These are phyloP conservation scores for Neosalanx taihuensis DNA, from an alignment of 2,797 vertebrate genomes.

Conservation along the genomic window DNA sequence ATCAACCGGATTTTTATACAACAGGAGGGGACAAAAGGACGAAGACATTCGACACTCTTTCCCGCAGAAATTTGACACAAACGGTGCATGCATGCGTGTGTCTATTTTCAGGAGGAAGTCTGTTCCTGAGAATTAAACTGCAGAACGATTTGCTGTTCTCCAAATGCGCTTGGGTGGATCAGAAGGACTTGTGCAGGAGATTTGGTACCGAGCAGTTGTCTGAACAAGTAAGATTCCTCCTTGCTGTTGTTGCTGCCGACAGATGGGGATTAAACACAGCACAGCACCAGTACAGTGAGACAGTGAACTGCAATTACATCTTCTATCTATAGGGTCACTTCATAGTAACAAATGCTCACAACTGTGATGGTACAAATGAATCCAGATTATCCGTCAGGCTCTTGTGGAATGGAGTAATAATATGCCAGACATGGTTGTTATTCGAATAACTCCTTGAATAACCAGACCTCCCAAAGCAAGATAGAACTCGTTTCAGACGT, in stretches of 20 bases:
- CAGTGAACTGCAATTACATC: neutral
- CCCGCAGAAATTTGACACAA: conserved; percentile 19
- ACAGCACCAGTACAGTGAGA: neutral
- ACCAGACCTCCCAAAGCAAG: conserved; percentile 2
- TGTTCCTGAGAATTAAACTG: neutral
- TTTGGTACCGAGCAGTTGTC: conserved; percentile 3
- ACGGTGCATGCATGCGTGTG: conserved; percentile 12
- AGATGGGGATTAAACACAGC: conserved; percentile 4
- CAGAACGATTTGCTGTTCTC: neutral
- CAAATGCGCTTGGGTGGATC: neutral
- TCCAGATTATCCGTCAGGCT: conserved; percentile 14
- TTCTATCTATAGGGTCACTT: conserved; percentile 11
- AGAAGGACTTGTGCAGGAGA: neutral
- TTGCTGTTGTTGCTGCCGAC: conserved; percentile 13
- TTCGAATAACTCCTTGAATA: conserved; percentile 11
- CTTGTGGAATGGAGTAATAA: conserved; percentile 22
- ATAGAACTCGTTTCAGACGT: neutral
- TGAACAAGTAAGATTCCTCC: conserved; percentile 15
- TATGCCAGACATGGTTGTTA: neutral
- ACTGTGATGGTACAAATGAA: conserved; percentile 17
- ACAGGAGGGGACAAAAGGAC: conserved; percentile 11
- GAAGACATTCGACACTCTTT: conserved; percentile 18
- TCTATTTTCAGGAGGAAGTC: conserved; percentile 32
- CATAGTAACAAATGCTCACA: conserved; percentile 23
- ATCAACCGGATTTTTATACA: conserved; percentile 15